Conservation (phyloP, 2,113 vertebrate genomes). For the Corythoichthys intestinalis region DNA sequence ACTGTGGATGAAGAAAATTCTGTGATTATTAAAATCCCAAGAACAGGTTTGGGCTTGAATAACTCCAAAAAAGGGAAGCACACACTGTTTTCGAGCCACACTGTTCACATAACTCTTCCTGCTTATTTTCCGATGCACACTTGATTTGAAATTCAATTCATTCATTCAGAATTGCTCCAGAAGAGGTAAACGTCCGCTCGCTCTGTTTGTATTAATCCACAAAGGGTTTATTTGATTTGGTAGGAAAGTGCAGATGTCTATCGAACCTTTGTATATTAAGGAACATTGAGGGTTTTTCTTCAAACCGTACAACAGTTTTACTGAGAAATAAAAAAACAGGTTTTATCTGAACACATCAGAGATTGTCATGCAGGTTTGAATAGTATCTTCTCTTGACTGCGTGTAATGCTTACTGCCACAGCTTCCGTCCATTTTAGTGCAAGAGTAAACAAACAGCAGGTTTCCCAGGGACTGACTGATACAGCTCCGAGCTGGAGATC, state of each 20-base stretch:
- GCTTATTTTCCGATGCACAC: background rate
- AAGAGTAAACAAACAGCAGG: conserved; percentile 51
- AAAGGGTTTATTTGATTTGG: conserved; percentile 40
- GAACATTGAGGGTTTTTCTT: conserved; percentile 24
- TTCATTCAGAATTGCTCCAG: conserved; percentile 22
- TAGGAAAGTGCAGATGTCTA: conserved; percentile 52
- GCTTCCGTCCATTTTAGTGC: conserved; percentile 51
- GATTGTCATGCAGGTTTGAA: conserved; percentile 22
- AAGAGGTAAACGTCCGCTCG: conserved; percentile 39
- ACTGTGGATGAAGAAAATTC: conserved; percentile 61
- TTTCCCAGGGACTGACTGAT: conserved; percentile 48
- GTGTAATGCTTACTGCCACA: conserved; percentile 41
- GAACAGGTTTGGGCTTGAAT: conserved; percentile 51
- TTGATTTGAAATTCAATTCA: conserved; percentile 42
- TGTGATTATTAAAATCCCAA: conserved; percentile 51
- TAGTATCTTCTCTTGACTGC: conserved; percentile 21
- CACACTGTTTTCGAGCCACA: conserved; percentile 32
- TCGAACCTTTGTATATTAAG: conserved; percentile 38
- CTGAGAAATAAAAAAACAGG: conserved; percentile 3
- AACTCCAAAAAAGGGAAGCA: conserved; percentile 36
- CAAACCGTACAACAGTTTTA: background rate
- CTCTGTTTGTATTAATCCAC: conserved; percentile 53
- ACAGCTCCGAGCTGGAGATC: conserved; percentile 34
- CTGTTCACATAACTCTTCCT: conserved; percentile 23
- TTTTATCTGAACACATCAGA: conserved; percentile 29